Percentiles rank a stretch among this genome's conserved stretches.
phyloP scores from a whole-genome alignment of 2,797 vertebrate species.

The Anolis apletophallus region DNA sequence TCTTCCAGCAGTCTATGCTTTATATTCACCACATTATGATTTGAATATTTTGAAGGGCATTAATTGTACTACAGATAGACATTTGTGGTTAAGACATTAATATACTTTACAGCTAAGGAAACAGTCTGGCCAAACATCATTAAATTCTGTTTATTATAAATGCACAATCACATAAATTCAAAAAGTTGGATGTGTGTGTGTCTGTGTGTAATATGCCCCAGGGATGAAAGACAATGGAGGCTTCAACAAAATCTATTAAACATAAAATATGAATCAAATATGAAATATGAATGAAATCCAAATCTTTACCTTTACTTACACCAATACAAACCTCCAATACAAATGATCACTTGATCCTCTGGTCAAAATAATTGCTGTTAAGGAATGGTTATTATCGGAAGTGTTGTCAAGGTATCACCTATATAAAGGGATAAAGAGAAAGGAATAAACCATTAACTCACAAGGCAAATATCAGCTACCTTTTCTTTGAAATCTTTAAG shows the following conservation, averaged over 20 bases:
- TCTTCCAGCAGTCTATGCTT: neutral
- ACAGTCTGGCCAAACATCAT: no score
- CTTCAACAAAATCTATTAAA: neutral
- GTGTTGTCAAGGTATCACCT: neutral
- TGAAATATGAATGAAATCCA: no score
- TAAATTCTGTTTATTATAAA: no score
- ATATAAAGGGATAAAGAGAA: neutral
- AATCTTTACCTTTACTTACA: no score
- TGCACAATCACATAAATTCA: no score
- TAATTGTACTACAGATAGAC: neutral
- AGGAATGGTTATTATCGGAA: neutral
- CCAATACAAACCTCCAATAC: no score
- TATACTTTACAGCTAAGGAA: no score
- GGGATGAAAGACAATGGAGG: neutral
- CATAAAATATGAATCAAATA: neutral
- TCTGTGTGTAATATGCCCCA: no score
- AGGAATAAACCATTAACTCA: neutral
- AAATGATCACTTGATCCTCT: neutral
- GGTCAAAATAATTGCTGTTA: neutral
- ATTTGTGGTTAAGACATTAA: neutral
- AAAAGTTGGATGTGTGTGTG: no score
- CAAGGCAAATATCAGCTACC: neutral
- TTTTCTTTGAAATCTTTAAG: neutral
- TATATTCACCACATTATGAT: neutral
- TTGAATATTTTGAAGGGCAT: neutral